Evolutionary conservation across 1,140 invertebrate genomes (phyloP), one percentile per base, ranked within the genome.

Genomic region (Zaprionus tsacasi): DNA sequence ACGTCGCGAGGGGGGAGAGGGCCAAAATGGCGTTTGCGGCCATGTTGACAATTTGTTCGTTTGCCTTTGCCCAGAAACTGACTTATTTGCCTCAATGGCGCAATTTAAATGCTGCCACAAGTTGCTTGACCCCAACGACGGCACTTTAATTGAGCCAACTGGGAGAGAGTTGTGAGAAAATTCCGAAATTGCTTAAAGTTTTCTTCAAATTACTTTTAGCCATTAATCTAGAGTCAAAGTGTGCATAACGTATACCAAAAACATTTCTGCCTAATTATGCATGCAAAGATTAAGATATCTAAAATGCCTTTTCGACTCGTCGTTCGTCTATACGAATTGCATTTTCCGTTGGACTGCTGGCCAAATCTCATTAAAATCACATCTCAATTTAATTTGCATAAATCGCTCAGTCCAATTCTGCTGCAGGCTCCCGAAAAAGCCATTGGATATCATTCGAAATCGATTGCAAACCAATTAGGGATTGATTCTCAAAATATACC

Each of bases 31-130:
- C 55, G 59, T 58, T 13, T 58, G 79, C 73, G 72, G 83, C 50
- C 73, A 69, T 88, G 80, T 88, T 88, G 83, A 77, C 82, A 88
- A 82, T 82, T 87, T 88, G 83, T 78, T 80, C 70, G 80, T 82
- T 82, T 72, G 54, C 71, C 60, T 79, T 71, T 81, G 56, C 33
- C 33, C 33, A 10, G 10, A 56, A 79, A 76, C 76, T 80, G 80
- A 87, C 76, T 88, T 88, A 80, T 80, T 80, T 78, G 78, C 59
- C 83, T 71, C 82, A 70, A 67, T 63, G 83, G 67, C 78, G 74
- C 80, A 80, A 78, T 88, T 88, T 78, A 87, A 80, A 88, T 82
- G 75, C 17, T 66, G 56, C 63, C 36, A 45, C 67, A 40, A 78
- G 76, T 82, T 82, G 63, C 58, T 74, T 87, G 74, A 87, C 79